Evolutionary conservation across 2,113 vertebrate species (phyloP).

Genomic region (Platysteira castanea): DNA sequence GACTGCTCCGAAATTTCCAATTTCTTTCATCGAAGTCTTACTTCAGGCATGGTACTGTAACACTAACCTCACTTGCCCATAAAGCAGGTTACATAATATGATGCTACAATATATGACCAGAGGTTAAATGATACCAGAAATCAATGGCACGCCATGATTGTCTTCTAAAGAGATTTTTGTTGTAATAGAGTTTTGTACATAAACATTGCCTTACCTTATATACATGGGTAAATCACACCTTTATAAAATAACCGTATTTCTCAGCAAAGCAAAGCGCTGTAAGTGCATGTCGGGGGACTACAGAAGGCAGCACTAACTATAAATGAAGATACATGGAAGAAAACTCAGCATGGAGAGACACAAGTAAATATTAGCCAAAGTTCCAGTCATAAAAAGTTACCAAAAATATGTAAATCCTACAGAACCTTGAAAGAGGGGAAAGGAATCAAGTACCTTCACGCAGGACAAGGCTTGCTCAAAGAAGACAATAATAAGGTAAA

Average conservation of each 20-base stretch:
- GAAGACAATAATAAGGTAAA: background rate
- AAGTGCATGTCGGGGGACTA: background rate
- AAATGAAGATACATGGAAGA: background rate
- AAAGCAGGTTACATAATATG: background rate
- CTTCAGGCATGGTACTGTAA: background rate
- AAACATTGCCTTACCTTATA: background rate
- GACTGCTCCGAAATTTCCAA: background rate
- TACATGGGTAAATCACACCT: background rate
- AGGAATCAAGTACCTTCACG: background rate
- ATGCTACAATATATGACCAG: accelerated
- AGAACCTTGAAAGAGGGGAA: background rate
- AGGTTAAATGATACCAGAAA: background rate
- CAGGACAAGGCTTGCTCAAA: background rate
- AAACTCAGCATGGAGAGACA: background rate
- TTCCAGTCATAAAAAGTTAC: background rate
- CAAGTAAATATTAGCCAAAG: background rate
- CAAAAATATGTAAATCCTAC: background rate
- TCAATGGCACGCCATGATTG: background rate
- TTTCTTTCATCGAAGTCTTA: background rate
- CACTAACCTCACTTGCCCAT: background rate
- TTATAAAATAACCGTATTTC: background rate
- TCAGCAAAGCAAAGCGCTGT: background rate
- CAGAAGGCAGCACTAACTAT: background rate
- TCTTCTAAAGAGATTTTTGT: background rate
- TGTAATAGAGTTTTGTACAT: background rate